phyloP scores from a whole-genome alignment of 2,113 vertebrate species.

The Canis aureus region DNA sequence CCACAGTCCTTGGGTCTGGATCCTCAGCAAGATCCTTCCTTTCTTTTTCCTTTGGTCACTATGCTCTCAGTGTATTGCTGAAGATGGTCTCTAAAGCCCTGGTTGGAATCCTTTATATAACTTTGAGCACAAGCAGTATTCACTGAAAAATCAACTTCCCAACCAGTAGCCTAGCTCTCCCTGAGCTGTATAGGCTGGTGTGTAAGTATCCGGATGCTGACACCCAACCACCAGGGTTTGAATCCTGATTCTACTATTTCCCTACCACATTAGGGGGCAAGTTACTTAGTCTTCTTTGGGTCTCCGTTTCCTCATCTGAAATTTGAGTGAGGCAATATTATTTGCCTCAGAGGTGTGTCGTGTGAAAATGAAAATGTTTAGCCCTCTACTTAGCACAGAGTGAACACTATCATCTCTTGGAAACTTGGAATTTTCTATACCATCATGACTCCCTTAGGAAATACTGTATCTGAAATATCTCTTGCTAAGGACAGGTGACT shows the following conservation, averaged over 20 bases:
- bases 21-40: background rate
- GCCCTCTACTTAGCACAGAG: background rate
- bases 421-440: background rate
- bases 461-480: background rate
- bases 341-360: background rate
- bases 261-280: background rate
- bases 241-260: background rate
- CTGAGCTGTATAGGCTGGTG: background rate
- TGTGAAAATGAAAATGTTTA: background rate
- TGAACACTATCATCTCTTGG: background rate
- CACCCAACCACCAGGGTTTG: background rate
- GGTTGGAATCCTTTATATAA: background rate
- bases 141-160: constrained; percentile 15
- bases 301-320: constrained; percentile 51
- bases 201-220: background rate
- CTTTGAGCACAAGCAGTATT: background rate
- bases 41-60: background rate
- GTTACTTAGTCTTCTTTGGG: background rate
- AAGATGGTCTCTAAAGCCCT: background rate
- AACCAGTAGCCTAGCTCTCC: background rate
- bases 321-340: background rate
- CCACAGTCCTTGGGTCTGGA: background rate
- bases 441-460: background rate
- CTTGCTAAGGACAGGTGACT: background rate
- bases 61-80: background rate